These are phyloP conservation scores for Drosophila erecta DNA, from an alignment of 1,140 invertebrate genomes.

Conservation along the genomic window DNA sequence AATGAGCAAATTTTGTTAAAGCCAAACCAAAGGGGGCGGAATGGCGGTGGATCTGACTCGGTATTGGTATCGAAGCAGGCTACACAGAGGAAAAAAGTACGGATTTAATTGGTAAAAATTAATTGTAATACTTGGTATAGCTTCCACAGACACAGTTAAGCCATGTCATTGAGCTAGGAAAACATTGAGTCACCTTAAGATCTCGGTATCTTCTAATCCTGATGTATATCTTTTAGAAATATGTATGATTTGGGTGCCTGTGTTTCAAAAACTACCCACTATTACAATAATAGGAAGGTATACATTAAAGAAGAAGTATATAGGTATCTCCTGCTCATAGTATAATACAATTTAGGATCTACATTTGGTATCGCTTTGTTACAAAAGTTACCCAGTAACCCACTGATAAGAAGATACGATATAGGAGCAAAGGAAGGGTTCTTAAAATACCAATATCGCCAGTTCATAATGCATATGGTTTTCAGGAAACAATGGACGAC, in stretches of 20 bases:
- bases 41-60: constrained; percentile 14
- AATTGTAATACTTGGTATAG: neutral
- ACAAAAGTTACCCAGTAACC: neutral
- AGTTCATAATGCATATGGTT: too few species aligned
- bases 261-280: too few species aligned
- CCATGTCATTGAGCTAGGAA: neutral
- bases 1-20: constrained; percentile 59
- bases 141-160: too few species aligned
- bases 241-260: too few species aligned
- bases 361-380: neutral
- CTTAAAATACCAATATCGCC: neutral
- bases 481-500: neutral
- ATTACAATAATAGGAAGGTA: too few species aligned
- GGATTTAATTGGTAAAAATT: neutral
- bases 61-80: constrained; percentile 12
- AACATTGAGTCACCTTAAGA: too few species aligned
- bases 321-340: too few species aligned
- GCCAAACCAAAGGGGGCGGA: constrained; percentile 26
- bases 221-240: too few species aligned
- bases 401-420: neutral
- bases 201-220: too few species aligned
- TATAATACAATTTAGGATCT: too few species aligned
- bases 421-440: too few species aligned
- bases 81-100: neutral
- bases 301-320: too few species aligned